phyloP scores from a whole-genome alignment of 1,140 invertebrate genomes.

The Aphis craccivora region DNA sequence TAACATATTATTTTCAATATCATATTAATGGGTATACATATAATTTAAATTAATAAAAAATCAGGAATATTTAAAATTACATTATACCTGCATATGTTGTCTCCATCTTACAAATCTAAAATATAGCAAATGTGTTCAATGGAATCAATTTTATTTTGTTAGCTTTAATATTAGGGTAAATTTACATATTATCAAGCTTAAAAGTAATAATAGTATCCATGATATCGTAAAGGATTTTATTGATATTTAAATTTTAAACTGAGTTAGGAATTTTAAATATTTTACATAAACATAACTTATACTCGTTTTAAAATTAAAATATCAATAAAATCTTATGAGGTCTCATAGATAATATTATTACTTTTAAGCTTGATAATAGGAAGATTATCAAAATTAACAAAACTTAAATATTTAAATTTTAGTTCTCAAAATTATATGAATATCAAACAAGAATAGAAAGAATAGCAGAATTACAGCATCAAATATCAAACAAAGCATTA shows the following conservation, averaged over 20 bases:
- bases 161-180: background rate
- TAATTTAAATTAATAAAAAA: background rate
- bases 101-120: too few relatives aligned
- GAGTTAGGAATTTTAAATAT: too few relatives aligned
- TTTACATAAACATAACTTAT: too few relatives aligned
- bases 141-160: background rate
- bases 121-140: background rate
- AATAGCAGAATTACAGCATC: slow-evolving; percentile 45
- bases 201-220: too few relatives aligned
- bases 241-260: too few relatives aligned
- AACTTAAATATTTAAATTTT: background rate
- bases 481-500: slow-evolving; percentile 53
- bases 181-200: too few relatives aligned
- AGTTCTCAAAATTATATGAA: slow-evolving; percentile 46
- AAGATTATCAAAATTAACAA: background rate
- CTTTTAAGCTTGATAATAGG: too few relatives aligned
- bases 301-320: too few relatives aligned
- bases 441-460: slow-evolving; percentile 53
- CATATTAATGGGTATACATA: background rate
- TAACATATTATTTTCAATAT: background rate
- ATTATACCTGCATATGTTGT: background rate
- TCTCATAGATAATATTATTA: too few relatives aligned
- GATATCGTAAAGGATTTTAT: too few relatives aligned
- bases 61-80: background rate
- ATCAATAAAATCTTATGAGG: too few relatives aligned